Percentiles rank a stretch among this genome's conserved stretches.
phyloP scores from a whole-genome alignment of 2,797 vertebrate genomes.

The Phrynocephalus guinanensis region DNA sequence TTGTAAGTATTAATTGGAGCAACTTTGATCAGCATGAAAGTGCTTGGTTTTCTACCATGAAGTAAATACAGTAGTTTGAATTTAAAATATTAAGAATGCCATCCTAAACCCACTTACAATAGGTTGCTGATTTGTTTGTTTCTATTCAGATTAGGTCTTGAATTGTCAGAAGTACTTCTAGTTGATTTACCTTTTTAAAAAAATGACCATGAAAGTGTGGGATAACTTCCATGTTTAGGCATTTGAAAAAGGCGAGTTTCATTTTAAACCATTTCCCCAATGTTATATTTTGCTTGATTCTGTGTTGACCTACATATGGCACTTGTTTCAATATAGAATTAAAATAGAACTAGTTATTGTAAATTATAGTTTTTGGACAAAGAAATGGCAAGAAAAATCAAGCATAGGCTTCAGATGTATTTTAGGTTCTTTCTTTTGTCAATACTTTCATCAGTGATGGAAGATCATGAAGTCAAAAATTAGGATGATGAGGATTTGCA shows the following conservation, averaged over 20 bases:
- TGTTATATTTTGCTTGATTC: neutral
- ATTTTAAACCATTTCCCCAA: neutral
- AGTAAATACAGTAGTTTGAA: conserved; percentile 12
- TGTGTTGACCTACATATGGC: conserved; percentile 22
- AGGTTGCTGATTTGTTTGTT: neutral
- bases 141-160: conserved; percentile 22
- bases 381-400: neutral
- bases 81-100: neutral
- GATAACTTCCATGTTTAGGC: neutral
- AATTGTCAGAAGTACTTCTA: neutral
- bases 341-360: neutral
- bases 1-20: conserved; percentile 41
- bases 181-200: conserved; percentile 1
- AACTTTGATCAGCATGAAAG: conserved; percentile 39
- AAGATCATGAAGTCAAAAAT: neutral
- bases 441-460: neutral
- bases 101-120: neutral
- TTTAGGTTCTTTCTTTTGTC: neutral
- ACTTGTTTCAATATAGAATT: neutral
- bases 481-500: conserved; percentile 24
- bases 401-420: neutral
- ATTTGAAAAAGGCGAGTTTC: neutral
- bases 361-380: neutral
- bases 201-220: conserved; percentile 23
- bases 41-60: neutral